Conservation (phyloP, 2,888 invertebrate genomes). For the Rambutsinella grinnellia region DNA sequence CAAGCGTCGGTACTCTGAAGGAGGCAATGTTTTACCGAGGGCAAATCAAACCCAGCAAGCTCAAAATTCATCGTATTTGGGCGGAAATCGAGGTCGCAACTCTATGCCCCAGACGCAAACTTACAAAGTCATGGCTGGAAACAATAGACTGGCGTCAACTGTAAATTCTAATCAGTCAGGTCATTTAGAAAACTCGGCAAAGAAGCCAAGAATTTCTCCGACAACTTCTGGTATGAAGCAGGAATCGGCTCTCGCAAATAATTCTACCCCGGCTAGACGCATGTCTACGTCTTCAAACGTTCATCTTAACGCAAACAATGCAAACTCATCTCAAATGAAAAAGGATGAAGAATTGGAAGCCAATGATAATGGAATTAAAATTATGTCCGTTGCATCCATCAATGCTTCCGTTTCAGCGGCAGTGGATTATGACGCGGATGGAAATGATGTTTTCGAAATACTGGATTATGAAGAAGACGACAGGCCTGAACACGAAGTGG, state of each 20-base stretch:
- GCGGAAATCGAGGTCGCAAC: too few relatives aligned
- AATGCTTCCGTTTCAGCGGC: not conserved
- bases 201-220: constrained; percentile 29
- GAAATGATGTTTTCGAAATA: constrained; percentile 39
- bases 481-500: constrained; percentile 18
- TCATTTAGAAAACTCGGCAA: not conserved
- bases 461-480: constrained; percentile 43
- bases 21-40: constrained; percentile 21
- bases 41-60: not conserved
- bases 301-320: constrained; percentile 18
- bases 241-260: not conserved
- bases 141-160: constrained; percentile 16
- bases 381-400: constrained; percentile 29
- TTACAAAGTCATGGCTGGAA: too few relatives aligned
- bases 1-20: constrained; percentile 40
- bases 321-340: constrained; percentile 12
- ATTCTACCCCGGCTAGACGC: constrained; percentile 11
- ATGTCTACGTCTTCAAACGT: constrained; percentile 20
- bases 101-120: too few relatives aligned
- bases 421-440: constrained; percentile 22
- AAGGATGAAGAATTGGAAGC: constrained; percentile 15
- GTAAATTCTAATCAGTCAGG: constrained; percentile 13
- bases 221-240: not conserved
- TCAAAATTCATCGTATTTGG: too few relatives aligned
- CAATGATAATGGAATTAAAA: constrained; percentile 37